Evolutionary conservation across 2,888 invertebrate species (phyloP), one percentile per base, ranked within the genome.

Genomic region (Thereva unica): DNA sequence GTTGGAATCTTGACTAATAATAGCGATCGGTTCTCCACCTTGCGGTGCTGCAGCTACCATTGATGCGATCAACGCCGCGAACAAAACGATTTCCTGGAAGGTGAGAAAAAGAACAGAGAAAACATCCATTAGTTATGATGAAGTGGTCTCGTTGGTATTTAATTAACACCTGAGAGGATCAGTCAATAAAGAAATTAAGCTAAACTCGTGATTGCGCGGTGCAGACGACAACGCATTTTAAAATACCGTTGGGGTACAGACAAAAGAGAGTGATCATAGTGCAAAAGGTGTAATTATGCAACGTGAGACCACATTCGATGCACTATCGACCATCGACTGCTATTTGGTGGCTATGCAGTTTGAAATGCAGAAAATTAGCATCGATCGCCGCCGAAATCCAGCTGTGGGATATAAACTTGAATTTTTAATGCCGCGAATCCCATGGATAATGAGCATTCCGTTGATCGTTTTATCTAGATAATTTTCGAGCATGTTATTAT

Each of bases 1-100:
- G 73, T 89, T 89, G 69, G 88, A 89, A 68, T 87, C 87, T 78
- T 90, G 89, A 73, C 86, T 87, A 69, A 90, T 78, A 69, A 90
- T 90, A 67, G 86, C 86, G 73, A 85, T 83, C 74, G 85, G 85
- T 38, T 85, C 85, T 38, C 80, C 75, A 40, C 80, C 78, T 69
- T 87, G 88, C 34, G 88, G 88, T n/a, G 82, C 82, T 56, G 79
- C 80, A 49, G 78, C 74, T 38, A 83, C 83, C 68, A 84, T 75
- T 59, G 81, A 78, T 34, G 78, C 72, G 67, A 77, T 74, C 40
- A 55, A 38, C 12, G 56, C 49, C 56, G 76, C 71, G 55, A 79
- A 70, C 55, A 80, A 73, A 69, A 73, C 73, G 59, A 80, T 73
- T 78, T 79, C 75, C 77, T 77, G 69, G 44, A 72, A 75, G 69